Percentiles rank a stretch among this genome's conserved stretches.
Evolutionary conservation across 2,888 invertebrate genomes (phyloP).

Genomic region (Microctonus aethiopoides): DNA sequence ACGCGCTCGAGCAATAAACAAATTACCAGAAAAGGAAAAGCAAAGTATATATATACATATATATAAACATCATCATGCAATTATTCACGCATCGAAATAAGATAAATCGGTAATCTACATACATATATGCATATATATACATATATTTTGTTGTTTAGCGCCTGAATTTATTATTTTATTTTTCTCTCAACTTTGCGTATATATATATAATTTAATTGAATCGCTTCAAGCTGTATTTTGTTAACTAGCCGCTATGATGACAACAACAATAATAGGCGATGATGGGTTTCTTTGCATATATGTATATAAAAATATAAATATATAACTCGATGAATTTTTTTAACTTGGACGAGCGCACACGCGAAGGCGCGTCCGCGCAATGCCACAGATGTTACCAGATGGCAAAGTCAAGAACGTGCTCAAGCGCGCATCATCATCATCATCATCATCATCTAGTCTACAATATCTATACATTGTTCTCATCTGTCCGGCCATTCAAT

Average conservation of each 20-base stretch:
- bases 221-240: slow-evolving; percentile 27
- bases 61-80: not conserved
- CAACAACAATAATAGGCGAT: slow-evolving; percentile 6
- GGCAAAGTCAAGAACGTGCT: not conserved
- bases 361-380: not conserved
- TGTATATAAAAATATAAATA: not conserved
- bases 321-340: not conserved
- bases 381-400: slow-evolving; percentile 2
- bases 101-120: slow-evolving; percentile 39
- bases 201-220: slow-evolving; percentile 32
- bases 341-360: not conserved
- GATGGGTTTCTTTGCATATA: slow-evolving; percentile 15
- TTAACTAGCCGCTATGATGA: slow-evolving; percentile 26
- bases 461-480: not conserved
- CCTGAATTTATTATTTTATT: slow-evolving; percentile 13
- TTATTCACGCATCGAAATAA: slow-evolving; percentile 42
- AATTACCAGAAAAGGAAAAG: slow-evolving; percentile 46
- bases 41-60: not conserved
- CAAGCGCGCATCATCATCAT: not conserved
- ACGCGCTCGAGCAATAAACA: slow-evolving; percentile 52
- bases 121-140: not conserved
- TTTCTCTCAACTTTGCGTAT: slow-evolving; percentile 27
- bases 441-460: not conserved
- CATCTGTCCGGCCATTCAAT: not conserved
- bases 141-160: slow-evolving; percentile 17